Conservation (phyloP, 2,113 vertebrate species). For the Gobiocypris rarus region DNA sequence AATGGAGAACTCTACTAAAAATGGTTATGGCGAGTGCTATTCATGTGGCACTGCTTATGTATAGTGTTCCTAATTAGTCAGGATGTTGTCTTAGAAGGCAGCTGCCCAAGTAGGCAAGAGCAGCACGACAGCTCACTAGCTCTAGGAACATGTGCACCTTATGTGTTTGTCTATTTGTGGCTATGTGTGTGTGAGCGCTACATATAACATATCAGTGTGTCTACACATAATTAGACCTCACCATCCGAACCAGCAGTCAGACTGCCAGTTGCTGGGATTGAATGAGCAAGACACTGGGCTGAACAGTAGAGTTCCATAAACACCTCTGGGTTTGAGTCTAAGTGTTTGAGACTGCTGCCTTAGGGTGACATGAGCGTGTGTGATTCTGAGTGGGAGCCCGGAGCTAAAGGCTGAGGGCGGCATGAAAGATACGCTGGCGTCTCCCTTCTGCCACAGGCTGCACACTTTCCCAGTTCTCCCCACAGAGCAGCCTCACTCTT, state of each 20-base stretch:
- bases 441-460: constrained; percentile 58
- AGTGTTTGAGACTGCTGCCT: constrained; percentile 61
- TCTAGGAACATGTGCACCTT: neutral
- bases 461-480: constrained; percentile 45
- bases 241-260: constrained; percentile 20
- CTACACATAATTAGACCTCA: constrained; percentile 33
- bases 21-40: neutral
- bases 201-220: constrained; percentile 32
- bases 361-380: constrained; percentile 64
- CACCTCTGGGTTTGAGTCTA: constrained; percentile 58
- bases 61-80: neutral
- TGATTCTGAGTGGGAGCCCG: constrained; percentile 67
- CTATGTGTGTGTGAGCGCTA: constrained; percentile 15
- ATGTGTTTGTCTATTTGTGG: constrained; percentile 36
- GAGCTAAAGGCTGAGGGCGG: constrained; percentile 61
- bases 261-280: constrained; percentile 46
- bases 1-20: neutral
- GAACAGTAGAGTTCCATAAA: constrained; percentile 46
- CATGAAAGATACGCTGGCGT: constrained; percentile 48
- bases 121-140: neutral
- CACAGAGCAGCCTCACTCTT: constrained; percentile 39
- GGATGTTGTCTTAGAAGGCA: neutral
- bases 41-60: neutral
- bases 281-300: constrained; percentile 41
- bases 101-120: neutral